phyloP scores from a whole-genome alignment of 37 sponge, comb jelly and placozoan species.

The Halichondria panicea region DNA sequence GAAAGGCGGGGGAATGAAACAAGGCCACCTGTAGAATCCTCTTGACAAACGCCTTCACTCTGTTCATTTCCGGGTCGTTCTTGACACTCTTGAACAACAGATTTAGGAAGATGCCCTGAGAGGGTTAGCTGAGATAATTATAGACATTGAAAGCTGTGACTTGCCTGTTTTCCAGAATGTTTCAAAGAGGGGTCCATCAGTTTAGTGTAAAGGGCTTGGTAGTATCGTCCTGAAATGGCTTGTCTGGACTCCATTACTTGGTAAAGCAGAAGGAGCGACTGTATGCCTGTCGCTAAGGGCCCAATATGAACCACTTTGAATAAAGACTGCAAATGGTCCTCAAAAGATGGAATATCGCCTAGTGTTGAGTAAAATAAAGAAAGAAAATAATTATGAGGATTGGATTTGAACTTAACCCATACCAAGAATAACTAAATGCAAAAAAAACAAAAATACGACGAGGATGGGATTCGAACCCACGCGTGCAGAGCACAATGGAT shows the following conservation, averaged over 20 bases:
- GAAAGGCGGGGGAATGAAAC: conserved; percentile 68
- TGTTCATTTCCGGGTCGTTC: conserved; percentile 75
- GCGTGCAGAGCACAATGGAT: conserved; percentile 96
- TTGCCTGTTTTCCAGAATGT: conserved; percentile 72
- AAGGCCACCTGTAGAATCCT: conserved; percentile 76
- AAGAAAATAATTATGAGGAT: not conserved
- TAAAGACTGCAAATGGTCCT: conserved; percentile 87
- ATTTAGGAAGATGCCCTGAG: conserved; percentile 92
- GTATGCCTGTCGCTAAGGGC: conserved; percentile 85
- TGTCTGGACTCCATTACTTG: conserved; percentile 92
- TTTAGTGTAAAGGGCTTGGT: conserved; percentile 91
- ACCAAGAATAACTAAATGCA: not conserved
- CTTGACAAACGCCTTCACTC: conserved; percentile 90
- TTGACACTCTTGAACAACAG: conserved; percentile 93
- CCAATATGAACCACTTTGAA: conserved; percentile 88
- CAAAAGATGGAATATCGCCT: conserved; percentile 78
- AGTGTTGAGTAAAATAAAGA: not conserved
- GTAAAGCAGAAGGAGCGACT: conserved; percentile 94
- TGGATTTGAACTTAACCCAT: not conserved
- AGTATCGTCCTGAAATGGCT: conserved; percentile 82
- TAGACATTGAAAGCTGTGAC: not conserved
- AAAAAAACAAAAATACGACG: conserved; percentile 74
- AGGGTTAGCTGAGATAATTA: not conserved
- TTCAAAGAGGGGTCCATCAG: conserved; percentile 81
- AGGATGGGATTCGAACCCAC: conserved; percentile 95